Percentiles rank a stretch among this genome's conserved stretches.
phyloP scores from a whole-genome alignment of 2,797 vertebrate species.

The Sebastes minor region DNA sequence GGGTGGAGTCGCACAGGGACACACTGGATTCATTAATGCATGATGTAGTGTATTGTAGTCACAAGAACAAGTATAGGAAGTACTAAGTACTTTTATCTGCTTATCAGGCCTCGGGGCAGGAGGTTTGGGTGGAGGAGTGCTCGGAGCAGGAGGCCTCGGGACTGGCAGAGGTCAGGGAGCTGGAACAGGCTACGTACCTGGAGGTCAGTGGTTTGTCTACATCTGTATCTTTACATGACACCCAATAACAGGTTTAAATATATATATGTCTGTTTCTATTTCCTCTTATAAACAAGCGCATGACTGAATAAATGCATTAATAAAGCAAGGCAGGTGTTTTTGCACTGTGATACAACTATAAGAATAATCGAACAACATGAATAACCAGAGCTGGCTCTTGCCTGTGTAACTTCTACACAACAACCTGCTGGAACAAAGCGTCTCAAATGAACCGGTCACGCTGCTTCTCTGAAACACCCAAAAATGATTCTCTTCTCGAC shows the following conservation, averaged over 20 bases:
- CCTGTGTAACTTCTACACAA: not conserved
- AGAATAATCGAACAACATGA: not conserved
- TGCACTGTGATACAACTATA: not conserved
- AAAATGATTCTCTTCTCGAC: not conserved
- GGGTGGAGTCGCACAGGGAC: constrained; percentile 41
- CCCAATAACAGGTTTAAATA: not conserved
- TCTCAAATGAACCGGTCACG: not conserved
- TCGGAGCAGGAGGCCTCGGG: constrained; percentile 63
- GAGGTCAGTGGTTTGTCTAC: constrained; percentile 45
- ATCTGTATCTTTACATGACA: not conserved
- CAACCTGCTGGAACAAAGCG: not conserved
- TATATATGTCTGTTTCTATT: not conserved
- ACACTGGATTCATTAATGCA: constrained; percentile 57
- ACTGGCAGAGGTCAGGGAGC: constrained; percentile 52
- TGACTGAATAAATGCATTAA: not conserved
- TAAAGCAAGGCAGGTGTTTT: not conserved
- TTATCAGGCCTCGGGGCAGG: constrained; percentile 51
- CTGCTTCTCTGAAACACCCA: not conserved
- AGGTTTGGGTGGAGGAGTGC: constrained; percentile 38
- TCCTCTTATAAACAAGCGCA: not conserved
- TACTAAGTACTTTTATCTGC: constrained; percentile 20
- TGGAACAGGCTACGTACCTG: constrained; percentile 46
- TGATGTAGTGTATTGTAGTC: constrained; percentile 35
- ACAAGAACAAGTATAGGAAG: constrained; percentile 2
- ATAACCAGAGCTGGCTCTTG: not conserved